Base-by-base conservation (phyloP, 2,888 invertebrate species). In the Phaedon cochleariae region DNA sequence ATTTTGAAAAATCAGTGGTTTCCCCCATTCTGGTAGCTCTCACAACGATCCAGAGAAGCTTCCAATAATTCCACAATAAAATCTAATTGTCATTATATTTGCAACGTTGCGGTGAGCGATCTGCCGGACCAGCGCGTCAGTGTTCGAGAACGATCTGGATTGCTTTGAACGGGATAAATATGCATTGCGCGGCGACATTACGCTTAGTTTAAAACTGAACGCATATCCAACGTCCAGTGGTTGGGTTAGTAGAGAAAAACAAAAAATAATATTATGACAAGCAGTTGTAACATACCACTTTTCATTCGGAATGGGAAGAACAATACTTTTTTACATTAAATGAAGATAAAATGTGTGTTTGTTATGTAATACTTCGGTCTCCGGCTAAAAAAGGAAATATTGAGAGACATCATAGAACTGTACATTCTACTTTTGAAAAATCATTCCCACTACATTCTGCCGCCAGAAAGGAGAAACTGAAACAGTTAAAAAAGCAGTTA, bases 391-490 rank as follows among this genome's bases (percentile, higher is more conserved):
- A 48, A 48, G 48, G 48, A 48, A 48, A 48, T 48, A 48, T 54
- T 54, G 54, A 52, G 52, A 52, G 52, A n/a, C 52, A 52, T 52
- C 29, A 52, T 52, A 26, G n/a, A 52, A 52, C 52, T 54, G 37
- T 54, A 54, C 54, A 54, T 54, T 54, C 37, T 6, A 54, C 18
- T 54, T 54, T 54, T 54, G 12, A 54, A 20, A 54, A 54, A 34
- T 31, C 37, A 54, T 54, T 54, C 54, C 34, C 54, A 34, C 20
- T 54, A 54, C 31, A 54, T 54, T 54, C 54, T 54, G 54, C 53
- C 26, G 17, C 53, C 31, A n/a, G n/a, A n/a, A n/a, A n/a, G n/a
- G n/a, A 52, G n/a, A 52, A 52, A 52, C 52, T 52, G 52, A 26
- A 52, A 52, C 52, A 54, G 5, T 53, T 34, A 18, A 54, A 34